Evolutionary conservation across 2,797 vertebrate genomes (phyloP), one percentile per base, ranked within the genome.

Genomic region (Oreortyx pictus): DNA sequence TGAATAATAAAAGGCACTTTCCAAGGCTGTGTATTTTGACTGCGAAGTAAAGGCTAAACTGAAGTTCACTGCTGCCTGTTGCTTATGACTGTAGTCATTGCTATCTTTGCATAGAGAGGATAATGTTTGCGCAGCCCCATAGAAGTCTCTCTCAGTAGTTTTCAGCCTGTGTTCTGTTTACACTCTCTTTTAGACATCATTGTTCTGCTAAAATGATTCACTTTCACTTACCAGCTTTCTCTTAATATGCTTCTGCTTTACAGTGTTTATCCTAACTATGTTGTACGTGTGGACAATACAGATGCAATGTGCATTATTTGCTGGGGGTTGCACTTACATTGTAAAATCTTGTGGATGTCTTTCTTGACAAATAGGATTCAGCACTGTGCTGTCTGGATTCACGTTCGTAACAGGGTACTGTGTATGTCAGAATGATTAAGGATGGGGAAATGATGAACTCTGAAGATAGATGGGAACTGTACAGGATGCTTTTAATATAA

Each of bases 81-180:
- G 22, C 72, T 52, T 57, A 29, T 3, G 33, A 65, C 56, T 76
- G 33, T 73, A 39, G 35, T 66, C 13, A n/a, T 46, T 49, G 25
- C 23, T 57, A 4, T 59, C 44, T 88, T 8, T 68, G 37, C 29
- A 19, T 54, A 27, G 11, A 50, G 49, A 73, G 14, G 80, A 27
- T 27, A 57, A 25, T 60, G 20, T 60, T 89, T 86, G 72, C 68
- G 14, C 29, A 65, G 61, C 9, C 46, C 92, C 81, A 27, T 86
- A 77, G 66, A 95, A 93, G 89, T 86, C 25, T 59, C 15, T 4
- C 46, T 64, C 29, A 24, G 14, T 88, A 95, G 88, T 54, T 95
- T 90, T 74, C 90, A 95, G 88, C 90, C 62, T 49, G 37, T 92
- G 79, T 94, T 94, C 18, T 73, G 95, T 96, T 95, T 86, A 87